Evolutionary conservation across 92 coral and sea anemone species (phyloP).

Genomic region (Montipora capitata): DNA sequence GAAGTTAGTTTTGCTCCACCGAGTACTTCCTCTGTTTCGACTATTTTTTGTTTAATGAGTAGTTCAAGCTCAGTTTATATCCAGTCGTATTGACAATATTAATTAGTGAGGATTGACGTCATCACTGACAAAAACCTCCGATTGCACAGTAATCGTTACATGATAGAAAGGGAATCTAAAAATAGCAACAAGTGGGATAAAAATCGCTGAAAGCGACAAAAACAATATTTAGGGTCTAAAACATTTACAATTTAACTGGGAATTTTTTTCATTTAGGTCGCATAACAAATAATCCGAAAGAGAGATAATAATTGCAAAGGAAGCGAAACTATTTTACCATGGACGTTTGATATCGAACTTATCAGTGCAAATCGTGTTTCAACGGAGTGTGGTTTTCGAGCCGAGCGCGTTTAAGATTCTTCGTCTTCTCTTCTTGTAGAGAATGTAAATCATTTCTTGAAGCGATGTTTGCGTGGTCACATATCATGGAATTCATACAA

Average conservation of each 20-base stretch:
- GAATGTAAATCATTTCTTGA: no score
- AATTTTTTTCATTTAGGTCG: background rate
- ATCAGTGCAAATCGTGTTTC: no score
- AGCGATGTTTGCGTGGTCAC: no score
- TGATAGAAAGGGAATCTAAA: background rate
- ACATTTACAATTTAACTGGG: background rate
- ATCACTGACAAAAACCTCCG: background rate
- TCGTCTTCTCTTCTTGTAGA: no score
- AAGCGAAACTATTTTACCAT: background rate
- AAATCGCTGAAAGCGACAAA: background rate
- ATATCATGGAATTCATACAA: no score
- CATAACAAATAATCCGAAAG: background rate
- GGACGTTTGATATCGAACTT: background rate
- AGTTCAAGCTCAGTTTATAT: background rate
- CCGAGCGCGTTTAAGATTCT: no score
- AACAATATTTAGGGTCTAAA: background rate
- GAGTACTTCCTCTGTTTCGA: background rate
- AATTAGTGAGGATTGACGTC: conserved; percentile 20
- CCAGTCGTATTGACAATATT: background rate
- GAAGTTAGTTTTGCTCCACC: no score
- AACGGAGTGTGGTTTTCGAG: no score
- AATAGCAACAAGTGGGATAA: background rate
- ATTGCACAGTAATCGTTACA: conserved; percentile 9
- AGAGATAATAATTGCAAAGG: background rate
- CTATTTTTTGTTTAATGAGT: background rate